Evolutionary conservation across 2,888 invertebrate species (phyloP).

Genomic region (Drosophila helvetica): DNA sequence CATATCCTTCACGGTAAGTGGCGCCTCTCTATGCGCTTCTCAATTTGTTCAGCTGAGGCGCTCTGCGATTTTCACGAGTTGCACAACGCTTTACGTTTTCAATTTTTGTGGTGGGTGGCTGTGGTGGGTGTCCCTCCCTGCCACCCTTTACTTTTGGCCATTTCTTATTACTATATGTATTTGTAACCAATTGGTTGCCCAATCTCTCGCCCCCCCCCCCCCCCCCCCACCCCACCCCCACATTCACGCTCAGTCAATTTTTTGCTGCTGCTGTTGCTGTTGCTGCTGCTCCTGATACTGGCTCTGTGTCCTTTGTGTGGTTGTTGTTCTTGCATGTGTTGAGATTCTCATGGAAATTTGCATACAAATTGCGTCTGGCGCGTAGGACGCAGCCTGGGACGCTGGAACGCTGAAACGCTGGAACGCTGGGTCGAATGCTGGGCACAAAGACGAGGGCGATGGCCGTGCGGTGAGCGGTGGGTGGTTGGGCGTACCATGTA

Average conservation of each 20-base stretch:
- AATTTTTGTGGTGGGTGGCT: conserved; percentile 23
- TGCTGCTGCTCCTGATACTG: conserved; percentile 27
- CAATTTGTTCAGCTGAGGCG: no score
- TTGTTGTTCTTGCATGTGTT: conserved; percentile 72
- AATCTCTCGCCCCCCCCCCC: conserved; percentile 3
- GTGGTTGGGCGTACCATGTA: neutral
- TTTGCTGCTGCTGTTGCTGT: conserved; percentile 37
- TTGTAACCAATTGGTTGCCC: conserved; percentile 45
- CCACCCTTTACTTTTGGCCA: conserved; percentile 1
- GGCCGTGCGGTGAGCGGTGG: conserved; percentile 2
- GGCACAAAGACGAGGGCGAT: neutral
- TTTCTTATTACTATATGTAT: conserved; percentile 32
- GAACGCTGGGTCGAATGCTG: conserved; percentile 1
- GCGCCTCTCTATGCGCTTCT: conserved; percentile 4
- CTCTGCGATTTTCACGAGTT: neutral
- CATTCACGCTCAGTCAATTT: conserved; percentile 43
- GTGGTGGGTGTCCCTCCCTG: no score
- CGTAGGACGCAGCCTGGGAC: conserved; percentile 54
- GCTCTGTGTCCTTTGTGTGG: conserved; percentile 43
- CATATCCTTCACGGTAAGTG: neutral
- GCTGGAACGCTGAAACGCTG: conserved; percentile 38
- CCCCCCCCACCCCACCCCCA: neutral
- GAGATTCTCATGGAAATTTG: conserved; percentile 81
- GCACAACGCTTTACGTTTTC: conserved; percentile 16
- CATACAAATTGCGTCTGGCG: conserved; percentile 83